Evolutionary conservation across 2,888 invertebrate genomes (phyloP), one percentile per base, ranked within the genome.

Genomic region (Aplocera efformata): DNA sequence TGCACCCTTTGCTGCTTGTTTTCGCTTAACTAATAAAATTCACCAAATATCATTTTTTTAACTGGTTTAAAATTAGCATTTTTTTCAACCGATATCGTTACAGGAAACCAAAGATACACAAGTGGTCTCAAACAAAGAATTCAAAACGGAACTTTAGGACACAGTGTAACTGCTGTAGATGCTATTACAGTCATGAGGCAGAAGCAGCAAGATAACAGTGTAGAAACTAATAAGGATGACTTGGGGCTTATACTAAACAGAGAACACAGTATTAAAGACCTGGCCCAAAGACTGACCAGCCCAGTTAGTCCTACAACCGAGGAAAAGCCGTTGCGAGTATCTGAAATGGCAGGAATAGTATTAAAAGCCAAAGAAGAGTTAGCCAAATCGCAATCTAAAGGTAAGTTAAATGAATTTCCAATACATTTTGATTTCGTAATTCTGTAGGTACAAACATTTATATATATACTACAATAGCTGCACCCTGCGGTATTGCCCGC

Each of bases 291-390:
- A 77, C 79, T 96, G 53, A 92, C 94, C 24, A 94, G 92, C 64
- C 92, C 95, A 61, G 71, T 74, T 2, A 82, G 76, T 37, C 79
- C 80, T n/a, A 68, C 90, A 1, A 83, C 89, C 27, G 93, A 93
- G 49, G 92, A 92, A 20, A 91, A 90, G 56, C 86, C 90, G 29
- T 85, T 90, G 53, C 83, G 94, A 72, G 93, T 95, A 45, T 94
- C 94, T 27, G 95, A 96, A 63, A 94, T 96, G 93, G 93, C 94
- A 42, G 97, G 97, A 30, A 90, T 98, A 56, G 96, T 98, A 55
- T 95, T 94, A 35, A 96, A 97, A 88, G 97, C 97, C 67, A 98
- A 97, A 90, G 96, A 96, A 79, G 97, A 96, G 59, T 86, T 97
- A 62, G 94, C 94, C 9, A 95, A 95, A 78, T 95, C 95, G 42